Conservation (phyloP, 2,113 vertebrate genomes). For the Pteronura brasiliensis region DNA sequence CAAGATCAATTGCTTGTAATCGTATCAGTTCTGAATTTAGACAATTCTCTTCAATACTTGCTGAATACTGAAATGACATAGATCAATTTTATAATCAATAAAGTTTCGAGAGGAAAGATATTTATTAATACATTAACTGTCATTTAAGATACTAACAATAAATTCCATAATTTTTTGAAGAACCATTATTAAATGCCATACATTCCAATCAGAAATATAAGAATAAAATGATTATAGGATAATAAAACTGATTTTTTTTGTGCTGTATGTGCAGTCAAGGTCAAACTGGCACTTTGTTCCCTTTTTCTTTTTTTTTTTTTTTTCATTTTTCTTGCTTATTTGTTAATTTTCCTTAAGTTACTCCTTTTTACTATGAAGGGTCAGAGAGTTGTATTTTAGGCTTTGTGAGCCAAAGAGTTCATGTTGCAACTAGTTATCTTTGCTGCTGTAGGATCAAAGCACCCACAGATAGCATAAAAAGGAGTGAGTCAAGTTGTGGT, state of each 20-base stretch:
- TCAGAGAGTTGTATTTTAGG: background rate
- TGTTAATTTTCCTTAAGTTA: background rate
- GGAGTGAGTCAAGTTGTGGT: background rate
- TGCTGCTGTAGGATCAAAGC: background rate
- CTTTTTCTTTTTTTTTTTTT: background rate
- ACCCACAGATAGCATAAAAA: background rate
- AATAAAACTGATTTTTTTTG: background rate
- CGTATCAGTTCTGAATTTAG: conserved; percentile 88
- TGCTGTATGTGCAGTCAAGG: background rate
- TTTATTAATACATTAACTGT: background rate
- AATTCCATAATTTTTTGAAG: background rate
- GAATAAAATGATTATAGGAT: background rate
- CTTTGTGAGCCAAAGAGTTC: background rate
- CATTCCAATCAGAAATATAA: background rate
- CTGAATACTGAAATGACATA: conserved; percentile 87
- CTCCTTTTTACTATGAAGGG: background rate
- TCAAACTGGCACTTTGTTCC: background rate
- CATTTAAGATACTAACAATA: background rate
- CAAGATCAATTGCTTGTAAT: conserved; percentile 88
- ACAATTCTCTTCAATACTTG: conserved; percentile 89
- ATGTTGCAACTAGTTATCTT: background rate
- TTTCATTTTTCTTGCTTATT: background rate
- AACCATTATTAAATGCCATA: background rate
- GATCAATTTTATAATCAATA: conserved; percentile 26
- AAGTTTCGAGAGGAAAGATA: background rate